Conservation (phyloP, 2,888 invertebrate species). For the Athalia circularis region DNA sequence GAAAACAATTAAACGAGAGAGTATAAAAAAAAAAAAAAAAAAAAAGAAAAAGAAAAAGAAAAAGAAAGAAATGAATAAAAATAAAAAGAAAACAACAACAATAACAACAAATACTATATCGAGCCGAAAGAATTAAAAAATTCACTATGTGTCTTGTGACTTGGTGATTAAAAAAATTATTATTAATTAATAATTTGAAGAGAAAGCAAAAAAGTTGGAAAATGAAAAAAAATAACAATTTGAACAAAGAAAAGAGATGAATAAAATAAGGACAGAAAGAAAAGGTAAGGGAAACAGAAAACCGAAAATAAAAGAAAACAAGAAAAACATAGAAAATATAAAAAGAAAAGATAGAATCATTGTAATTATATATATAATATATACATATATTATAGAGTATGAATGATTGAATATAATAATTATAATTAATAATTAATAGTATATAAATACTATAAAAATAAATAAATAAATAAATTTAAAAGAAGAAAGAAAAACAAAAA, state of each 20-base stretch:
- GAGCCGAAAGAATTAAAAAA: constrained; percentile 40
- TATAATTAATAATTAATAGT: no score
- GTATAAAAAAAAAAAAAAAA: no score
- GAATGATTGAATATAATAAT: no score
- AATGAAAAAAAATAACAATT: neutral
- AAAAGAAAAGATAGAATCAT: neutral
- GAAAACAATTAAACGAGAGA: constrained; percentile 2
- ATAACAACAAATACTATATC: neutral
- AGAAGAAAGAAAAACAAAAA: constrained; percentile 34
- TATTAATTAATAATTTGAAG: constrained; percentile 55
- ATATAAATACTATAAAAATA: no score
- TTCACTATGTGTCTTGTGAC: constrained; percentile 60
- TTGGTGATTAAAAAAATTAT: constrained; percentile 53
- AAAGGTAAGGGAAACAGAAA: neutral
- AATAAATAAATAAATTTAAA: constrained; percentile 25
- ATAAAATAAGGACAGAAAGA: neutral
- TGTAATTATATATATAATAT: neutral
- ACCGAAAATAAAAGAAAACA: neutral
- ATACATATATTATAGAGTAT: constrained; percentile 36
- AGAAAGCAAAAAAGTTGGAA: constrained; percentile 44
- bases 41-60: neutral
- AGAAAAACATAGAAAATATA: neutral
- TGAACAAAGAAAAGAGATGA: neutral
- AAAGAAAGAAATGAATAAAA: constrained; percentile 11
- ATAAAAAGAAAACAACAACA: neutral